Evolutionary conservation across 2,113 vertebrate genomes (phyloP).

Genomic region (Gnathonemus longibarbis): DNA sequence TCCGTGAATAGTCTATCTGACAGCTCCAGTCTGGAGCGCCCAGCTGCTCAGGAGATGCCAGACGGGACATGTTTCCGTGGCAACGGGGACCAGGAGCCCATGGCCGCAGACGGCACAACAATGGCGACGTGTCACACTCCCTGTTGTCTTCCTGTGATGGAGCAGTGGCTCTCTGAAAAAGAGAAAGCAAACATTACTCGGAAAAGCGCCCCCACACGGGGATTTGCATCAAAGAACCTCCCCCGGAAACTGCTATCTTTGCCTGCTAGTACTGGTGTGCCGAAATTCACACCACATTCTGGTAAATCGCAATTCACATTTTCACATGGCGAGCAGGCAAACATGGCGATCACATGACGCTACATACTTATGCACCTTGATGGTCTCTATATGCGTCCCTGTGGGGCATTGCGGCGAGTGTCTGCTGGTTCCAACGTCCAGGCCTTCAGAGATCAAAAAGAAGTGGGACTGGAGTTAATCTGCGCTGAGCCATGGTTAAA

Average conservation of each 20-base stretch:
- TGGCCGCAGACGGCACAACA: slow-evolving; percentile 10
- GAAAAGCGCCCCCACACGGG: neutral
- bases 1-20: neutral
- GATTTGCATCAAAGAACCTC: neutral
- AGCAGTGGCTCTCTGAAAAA: neutral
- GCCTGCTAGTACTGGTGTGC: neutral
- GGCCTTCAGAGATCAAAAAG: neutral
- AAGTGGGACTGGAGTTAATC: neutral
- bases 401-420: neutral
- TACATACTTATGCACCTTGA: neutral
- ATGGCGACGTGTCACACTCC: neutral
- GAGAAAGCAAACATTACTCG: neutral
- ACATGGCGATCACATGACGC: neutral
- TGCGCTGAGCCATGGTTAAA: slow-evolving; percentile 9
- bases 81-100: slow-evolving; percentile 18
- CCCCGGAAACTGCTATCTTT: neutral
- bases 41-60: slow-evolving; percentile 17
- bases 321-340: neutral
- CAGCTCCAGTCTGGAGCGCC: neutral
- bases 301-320: neutral
- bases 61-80: slow-evolving; percentile 23
- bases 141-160: neutral
- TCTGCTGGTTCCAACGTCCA: neutral
- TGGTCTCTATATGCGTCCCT: neutral
- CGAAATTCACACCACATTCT: neutral